Percentiles rank a stretch among this genome's conserved stretches.
These are phyloP conservation scores for Taphrorychus bicolor DNA, from an alignment of 2,888 invertebrate genomes.

Conservation along the genomic window DNA sequence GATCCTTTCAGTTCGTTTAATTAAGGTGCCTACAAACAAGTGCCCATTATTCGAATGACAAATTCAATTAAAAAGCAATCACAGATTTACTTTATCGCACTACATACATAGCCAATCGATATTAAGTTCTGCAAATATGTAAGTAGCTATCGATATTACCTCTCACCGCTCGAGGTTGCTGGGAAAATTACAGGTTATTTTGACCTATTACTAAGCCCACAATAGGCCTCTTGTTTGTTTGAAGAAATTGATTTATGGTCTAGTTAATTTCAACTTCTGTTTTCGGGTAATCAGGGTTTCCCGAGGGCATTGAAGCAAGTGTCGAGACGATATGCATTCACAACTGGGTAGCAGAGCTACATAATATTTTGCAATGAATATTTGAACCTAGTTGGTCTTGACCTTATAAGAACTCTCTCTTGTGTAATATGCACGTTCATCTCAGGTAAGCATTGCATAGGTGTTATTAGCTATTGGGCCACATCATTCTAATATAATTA, in stretches of 20 bases:
- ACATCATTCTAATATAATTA: no score
- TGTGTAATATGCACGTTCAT: no score
- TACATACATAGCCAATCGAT: constrained; percentile 8
- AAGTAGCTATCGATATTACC: background rate
- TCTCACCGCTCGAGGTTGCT: constrained; percentile 25
- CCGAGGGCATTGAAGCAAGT: no score
- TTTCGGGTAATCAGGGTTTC: no score
- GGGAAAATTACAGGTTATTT: constrained; percentile 17
- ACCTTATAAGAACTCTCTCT: no score
- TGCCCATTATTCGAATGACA: background rate
- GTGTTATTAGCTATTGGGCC: no score
- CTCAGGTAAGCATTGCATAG: no score
- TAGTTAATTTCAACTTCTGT: background rate
- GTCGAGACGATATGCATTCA: no score
- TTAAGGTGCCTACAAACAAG: background rate
- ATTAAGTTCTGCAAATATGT: constrained; percentile 3
- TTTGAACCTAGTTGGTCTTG: no score
- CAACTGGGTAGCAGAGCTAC: no score
- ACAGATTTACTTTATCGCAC: background rate
- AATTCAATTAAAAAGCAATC: constrained; percentile 1
- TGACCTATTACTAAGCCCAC: constrained; percentile 23
- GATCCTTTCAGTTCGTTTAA: background rate
- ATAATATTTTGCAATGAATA: no score
- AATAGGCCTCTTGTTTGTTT: background rate
- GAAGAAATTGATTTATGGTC: background rate